A percentile compares a stretch with the other conserved stretches of the same genome.
Conservation (phyloP, 2,888 invertebrate species). For the Epiperipatus broadwayi region DNA sequence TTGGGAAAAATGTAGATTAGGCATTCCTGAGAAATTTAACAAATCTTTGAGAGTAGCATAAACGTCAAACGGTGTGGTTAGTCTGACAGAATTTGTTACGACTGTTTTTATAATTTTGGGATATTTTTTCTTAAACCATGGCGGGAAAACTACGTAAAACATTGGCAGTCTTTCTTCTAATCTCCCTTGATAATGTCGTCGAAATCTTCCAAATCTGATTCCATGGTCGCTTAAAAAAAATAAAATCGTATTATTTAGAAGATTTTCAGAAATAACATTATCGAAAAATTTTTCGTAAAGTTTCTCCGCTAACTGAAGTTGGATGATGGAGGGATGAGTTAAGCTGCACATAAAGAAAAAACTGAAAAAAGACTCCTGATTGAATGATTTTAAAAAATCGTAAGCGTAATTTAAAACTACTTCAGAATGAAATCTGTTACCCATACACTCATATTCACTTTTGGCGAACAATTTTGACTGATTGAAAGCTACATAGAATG, state of each 20-base stretch:
- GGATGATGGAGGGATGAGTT: constrained; percentile 64
- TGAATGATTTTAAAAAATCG: constrained; percentile 41
- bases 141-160: constrained; percentile 49
- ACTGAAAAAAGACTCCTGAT: constrained; percentile 45
- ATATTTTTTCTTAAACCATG: constrained; percentile 45
- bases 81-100: constrained; percentile 41
- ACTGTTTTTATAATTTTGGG: constrained; percentile 43
- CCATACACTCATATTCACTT: too few relatives aligned
- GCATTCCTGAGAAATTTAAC: constrained; percentile 31
- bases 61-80: constrained; percentile 68
- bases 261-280: constrained; percentile 15
- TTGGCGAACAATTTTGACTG: constrained; percentile 16
- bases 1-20: constrained; percentile 11
- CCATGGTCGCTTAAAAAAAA: constrained; percentile 29
- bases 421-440: constrained; percentile 45
- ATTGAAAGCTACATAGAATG: constrained; percentile 41
- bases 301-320: constrained; percentile 51
- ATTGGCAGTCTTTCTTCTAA: constrained; percentile 74
- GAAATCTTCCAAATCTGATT: constrained; percentile 25
- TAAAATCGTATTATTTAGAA: constrained; percentile 17
- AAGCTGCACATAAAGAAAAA: constrained; percentile 66
- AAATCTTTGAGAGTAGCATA: constrained; percentile 57
- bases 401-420: constrained; percentile 49
- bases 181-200: constrained; percentile 35
- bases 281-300: constrained; percentile 33